These are phyloP conservation scores for Lepetodrilus schrolli DNA, from an alignment of 2,888 invertebrate genomes.

Conservation along the genomic window DNA sequence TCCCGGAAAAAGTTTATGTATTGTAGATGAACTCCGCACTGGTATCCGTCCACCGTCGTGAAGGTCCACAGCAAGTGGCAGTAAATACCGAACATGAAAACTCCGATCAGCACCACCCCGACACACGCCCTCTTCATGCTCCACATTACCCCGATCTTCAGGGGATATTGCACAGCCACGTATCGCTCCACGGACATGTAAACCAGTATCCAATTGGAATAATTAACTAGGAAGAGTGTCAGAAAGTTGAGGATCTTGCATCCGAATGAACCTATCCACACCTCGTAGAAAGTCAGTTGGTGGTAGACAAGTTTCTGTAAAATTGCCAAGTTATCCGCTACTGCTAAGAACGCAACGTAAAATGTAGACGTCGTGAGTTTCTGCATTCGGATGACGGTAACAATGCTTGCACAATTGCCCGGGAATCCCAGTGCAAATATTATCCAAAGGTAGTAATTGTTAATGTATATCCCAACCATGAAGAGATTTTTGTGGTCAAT, in stretches of 20 bases:
- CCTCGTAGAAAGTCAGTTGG: neutral
- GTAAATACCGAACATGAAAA: constrained; percentile 20
- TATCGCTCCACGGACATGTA: constrained; percentile 29
- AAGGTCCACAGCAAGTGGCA: constrained; percentile 28
- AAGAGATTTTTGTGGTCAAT: neutral
- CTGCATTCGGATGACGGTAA: constrained; percentile 30
- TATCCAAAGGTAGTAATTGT: constrained; percentile 30
- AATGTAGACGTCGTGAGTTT: constrained; percentile 21
- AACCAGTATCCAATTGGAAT: constrained; percentile 30
- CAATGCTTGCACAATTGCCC: constrained; percentile 28
- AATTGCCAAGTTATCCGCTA: constrained; percentile 28
- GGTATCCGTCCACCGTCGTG: neutral
- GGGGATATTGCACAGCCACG: constrained; percentile 28
- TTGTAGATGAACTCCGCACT: neutral
- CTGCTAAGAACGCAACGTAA: constrained; percentile 28
- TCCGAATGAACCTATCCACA: constrained; percentile 1
- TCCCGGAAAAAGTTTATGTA: constrained; percentile 27
- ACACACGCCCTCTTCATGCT: constrained; percentile 20
- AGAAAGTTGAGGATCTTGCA: constrained; percentile 26
- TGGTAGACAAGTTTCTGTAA: constrained; percentile 14
- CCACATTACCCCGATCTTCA: constrained; percentile 1
- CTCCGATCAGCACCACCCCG: neutral
- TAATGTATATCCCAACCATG: neutral
- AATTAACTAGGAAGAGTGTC: neutral
- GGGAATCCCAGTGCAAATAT: constrained; percentile 31